Evolutionary conservation across 2,113 vertebrate genomes (phyloP).

Genomic region (Melozone crissalis): DNA sequence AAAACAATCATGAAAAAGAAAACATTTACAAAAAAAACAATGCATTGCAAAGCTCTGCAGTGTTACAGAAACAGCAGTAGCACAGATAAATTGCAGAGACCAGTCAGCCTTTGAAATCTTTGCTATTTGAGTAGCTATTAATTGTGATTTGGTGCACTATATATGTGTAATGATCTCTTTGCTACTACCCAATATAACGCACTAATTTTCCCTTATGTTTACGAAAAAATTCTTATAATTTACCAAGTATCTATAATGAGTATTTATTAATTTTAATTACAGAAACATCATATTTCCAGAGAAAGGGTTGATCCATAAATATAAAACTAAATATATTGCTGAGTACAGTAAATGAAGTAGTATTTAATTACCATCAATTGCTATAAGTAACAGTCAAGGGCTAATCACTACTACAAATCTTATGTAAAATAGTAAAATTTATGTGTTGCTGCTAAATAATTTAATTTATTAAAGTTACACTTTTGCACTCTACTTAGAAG

Average conservation of each 20-base stretch:
- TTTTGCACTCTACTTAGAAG: background rate
- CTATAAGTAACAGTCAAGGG: constrained; percentile 30
- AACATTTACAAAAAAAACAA: background rate
- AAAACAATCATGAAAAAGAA: background rate
- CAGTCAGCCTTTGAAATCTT: background rate
- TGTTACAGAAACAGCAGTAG: background rate
- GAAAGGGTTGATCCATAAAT: constrained; percentile 43
- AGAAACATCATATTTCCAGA: constrained; percentile 43
- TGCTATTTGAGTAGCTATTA: background rate
- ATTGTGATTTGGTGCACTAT: background rate
- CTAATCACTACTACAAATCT: constrained; percentile 12
- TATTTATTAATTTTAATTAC: constrained; percentile 38
- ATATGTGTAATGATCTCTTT: background rate
- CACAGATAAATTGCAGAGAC: background rate
- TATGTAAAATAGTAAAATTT: constrained; percentile 30
- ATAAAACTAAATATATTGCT: constrained; percentile 46
- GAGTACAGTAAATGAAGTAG: constrained; percentile 54
- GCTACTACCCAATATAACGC: background rate
- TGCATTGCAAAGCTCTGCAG: background rate
- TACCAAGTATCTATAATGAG: background rate
- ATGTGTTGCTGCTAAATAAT: background rate
- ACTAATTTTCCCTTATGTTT: background rate
- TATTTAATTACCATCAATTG: constrained; percentile 53
- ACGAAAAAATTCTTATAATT: background rate
- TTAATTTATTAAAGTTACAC: background rate